A percentile compares a stretch with the other conserved stretches of the same genome.
These are phyloP conservation scores for Machaerirhynchus nigripectus DNA, from an alignment of 2,113 vertebrate genomes.

Conservation along the genomic window DNA sequence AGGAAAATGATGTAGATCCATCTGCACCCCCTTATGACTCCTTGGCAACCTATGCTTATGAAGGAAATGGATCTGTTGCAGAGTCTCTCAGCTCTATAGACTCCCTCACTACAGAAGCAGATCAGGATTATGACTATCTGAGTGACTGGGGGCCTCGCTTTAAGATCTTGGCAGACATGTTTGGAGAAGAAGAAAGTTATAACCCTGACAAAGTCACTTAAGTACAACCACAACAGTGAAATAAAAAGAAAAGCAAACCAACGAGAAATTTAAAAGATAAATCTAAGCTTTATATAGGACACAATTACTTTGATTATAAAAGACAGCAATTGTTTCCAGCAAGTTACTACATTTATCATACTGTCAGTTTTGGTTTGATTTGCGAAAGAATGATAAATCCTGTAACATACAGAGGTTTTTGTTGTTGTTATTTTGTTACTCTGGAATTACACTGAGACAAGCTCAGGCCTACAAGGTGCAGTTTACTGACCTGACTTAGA, in stretches of 20 bases:
- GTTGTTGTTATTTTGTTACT: conserved; percentile 62
- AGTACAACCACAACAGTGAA: not conserved
- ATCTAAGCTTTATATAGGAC: conserved; percentile 63
- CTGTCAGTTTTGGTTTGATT: conserved; percentile 67
- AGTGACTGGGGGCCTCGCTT: conserved; percentile 95
- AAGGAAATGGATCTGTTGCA: conserved; percentile 89
- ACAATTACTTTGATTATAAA: conserved; percentile 53
- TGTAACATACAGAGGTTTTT: conserved; percentile 53
- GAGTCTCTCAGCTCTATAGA: conserved; percentile 96
- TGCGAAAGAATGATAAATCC: conserved; percentile 35
- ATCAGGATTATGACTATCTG: conserved; percentile 93
- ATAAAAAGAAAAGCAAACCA: conserved; percentile 26
- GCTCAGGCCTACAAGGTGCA: conserved; percentile 73
- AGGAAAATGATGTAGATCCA: conserved; percentile 88
- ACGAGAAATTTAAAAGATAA: conserved; percentile 44
- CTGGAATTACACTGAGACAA: conserved; percentile 74
- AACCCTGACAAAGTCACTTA: conserved; percentile 79
- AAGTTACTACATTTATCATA: conserved; percentile 71
- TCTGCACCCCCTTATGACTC: conserved; percentile 93
- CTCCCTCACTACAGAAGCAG: conserved; percentile 79
- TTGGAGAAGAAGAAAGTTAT: conserved; percentile 84
- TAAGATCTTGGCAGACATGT: conserved; percentile 93
- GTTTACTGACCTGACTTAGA: conserved; percentile 63
- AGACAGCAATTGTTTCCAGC: conserved; percentile 58
- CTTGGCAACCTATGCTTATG: conserved; percentile 94